Evolutionary conservation across 2,113 vertebrate genomes (phyloP).

Genomic region (Cololabis saira): DNA sequence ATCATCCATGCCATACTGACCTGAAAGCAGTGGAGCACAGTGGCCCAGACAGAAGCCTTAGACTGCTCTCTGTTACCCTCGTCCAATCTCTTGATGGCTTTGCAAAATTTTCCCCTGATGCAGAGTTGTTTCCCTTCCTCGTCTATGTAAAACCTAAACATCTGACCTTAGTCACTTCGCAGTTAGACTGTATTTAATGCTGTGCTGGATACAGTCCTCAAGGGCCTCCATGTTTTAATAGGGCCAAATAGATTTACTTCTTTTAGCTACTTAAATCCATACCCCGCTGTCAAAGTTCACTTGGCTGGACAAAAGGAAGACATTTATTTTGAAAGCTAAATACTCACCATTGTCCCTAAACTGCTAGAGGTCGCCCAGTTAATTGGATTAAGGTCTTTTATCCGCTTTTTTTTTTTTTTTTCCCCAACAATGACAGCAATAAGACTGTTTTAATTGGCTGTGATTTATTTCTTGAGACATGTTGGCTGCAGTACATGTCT

Average conservation of each 20-base stretch:
- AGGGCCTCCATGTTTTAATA: constrained; percentile 30
- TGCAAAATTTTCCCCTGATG: constrained; percentile 18
- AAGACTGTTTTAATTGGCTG: constrained; percentile 62
- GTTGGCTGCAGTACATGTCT: constrained; percentile 37
- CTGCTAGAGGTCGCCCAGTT: constrained; percentile 38
- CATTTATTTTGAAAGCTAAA: constrained; percentile 59
- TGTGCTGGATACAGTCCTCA: constrained; percentile 5
- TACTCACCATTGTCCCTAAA: constrained; percentile 54
- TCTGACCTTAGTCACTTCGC: constrained; percentile 11
- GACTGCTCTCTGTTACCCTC: constrained; percentile 26
- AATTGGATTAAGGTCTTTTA: constrained; percentile 69
- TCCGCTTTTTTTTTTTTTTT: constrained; percentile 28
- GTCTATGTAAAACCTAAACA: constrained; percentile 3
- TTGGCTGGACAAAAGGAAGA: constrained; percentile 40
- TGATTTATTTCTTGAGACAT: constrained; percentile 53
- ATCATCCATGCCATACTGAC: constrained; percentile 4
- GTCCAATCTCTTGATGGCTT: constrained; percentile 49
- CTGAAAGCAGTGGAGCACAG: constrained; percentile 27
- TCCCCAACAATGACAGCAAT: constrained; percentile 30
- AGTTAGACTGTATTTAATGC: constrained; percentile 40
- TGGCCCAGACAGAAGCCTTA: constrained; percentile 36
- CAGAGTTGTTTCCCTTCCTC: constrained; percentile 32
- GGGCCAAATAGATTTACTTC: constrained; percentile 29
- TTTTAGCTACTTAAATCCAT: constrained; percentile 40
- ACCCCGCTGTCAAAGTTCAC: constrained; percentile 55